These are phyloP conservation scores for Pseudorhiza aurosa DNA, from an alignment of 30 jellyfish, hydroid and myxozoan species.

Conservation along the genomic window DNA sequence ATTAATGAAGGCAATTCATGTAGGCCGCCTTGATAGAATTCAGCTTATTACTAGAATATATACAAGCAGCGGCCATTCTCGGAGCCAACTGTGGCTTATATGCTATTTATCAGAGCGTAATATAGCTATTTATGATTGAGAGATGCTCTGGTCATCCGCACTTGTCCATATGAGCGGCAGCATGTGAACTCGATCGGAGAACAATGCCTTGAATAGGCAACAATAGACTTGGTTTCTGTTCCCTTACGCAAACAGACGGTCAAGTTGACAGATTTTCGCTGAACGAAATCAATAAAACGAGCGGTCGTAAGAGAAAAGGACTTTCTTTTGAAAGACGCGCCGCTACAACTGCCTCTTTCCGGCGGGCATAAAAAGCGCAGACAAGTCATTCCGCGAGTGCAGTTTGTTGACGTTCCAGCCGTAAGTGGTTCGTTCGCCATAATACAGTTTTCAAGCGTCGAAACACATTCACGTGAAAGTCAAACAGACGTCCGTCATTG, in stretches of 20 bases:
- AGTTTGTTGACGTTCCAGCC: not conserved
- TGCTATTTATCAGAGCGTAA: constrained; percentile 27
- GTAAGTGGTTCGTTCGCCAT: not conserved
- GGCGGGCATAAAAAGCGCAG: constrained; percentile 57
- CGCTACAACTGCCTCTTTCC: constrained; percentile 75
- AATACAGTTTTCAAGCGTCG: no score
- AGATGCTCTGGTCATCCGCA: constrained; percentile 26
- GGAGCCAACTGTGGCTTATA: constrained; percentile 14
- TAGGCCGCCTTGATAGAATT: constrained; percentile 27
- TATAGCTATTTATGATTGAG: constrained; percentile 12
- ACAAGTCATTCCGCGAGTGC: constrained; percentile 2
- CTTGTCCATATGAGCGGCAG: constrained; percentile 68
- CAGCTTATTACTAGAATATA: constrained; percentile 11
- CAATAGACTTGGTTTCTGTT: constrained; percentile 57
- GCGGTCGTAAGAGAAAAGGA: constrained; percentile 49
- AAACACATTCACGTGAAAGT: no score
- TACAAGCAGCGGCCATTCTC: constrained; percentile 50
- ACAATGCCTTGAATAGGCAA: constrained; percentile 51
- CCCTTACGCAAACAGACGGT: constrained; percentile 73
- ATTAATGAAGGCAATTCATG: constrained; percentile 15
- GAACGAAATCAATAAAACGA: constrained; percentile 64
- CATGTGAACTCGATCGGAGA: constrained; percentile 21
- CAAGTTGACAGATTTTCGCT: constrained; percentile 63
- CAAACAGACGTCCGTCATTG: no score
- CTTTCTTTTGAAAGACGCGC: constrained; percentile 54